Conservation (phyloP, 2,888 invertebrate genomes). For the Encarsia formosa region DNA sequence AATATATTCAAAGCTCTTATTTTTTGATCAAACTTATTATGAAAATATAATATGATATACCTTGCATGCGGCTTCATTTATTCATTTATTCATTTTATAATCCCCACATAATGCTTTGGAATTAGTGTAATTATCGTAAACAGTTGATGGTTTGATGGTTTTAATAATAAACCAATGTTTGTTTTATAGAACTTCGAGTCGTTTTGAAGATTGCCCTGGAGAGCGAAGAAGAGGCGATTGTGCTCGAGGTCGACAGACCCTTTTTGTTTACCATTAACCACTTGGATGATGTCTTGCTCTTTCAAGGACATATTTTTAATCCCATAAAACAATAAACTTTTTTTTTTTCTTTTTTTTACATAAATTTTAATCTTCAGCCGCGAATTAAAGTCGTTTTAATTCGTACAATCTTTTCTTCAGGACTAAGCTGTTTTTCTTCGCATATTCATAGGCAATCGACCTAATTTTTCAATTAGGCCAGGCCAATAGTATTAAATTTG, state of each 20-base stretch:
- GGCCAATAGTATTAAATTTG: too few relatives aligned
- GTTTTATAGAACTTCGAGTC: slow-evolving; percentile 4
- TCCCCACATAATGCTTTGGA: background rate
- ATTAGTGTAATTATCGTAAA: background rate
- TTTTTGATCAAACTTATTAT: too few relatives aligned
- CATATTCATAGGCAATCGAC: too few relatives aligned
- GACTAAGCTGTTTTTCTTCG: too few relatives aligned
- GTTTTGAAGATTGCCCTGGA: slow-evolving; percentile 3
- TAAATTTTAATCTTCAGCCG: background rate
- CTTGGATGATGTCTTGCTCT: slow-evolving; percentile 6
- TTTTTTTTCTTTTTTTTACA: slow-evolving; percentile 5
- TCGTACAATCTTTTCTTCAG: too few relatives aligned
- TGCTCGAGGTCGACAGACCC: slow-evolving; percentile 14
- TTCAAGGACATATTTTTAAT: slow-evolving; percentile 9
- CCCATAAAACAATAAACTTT: background rate
- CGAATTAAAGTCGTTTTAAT: too few relatives aligned
- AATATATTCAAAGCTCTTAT: too few relatives aligned
- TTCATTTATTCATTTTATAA: slow-evolving; percentile 1
- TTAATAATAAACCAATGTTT: too few relatives aligned
- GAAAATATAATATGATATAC: too few relatives aligned
- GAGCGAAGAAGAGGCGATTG: background rate
- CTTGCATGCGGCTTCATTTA: background rate
- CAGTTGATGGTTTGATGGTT: background rate
- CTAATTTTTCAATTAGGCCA: too few relatives aligned
- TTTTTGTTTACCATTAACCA: slow-evolving; percentile 18